Evolutionary conservation across 2,888 invertebrate species (phyloP), one percentile per base, ranked within the genome.

Genomic region (Pristionchus maxplancki): DNA sequence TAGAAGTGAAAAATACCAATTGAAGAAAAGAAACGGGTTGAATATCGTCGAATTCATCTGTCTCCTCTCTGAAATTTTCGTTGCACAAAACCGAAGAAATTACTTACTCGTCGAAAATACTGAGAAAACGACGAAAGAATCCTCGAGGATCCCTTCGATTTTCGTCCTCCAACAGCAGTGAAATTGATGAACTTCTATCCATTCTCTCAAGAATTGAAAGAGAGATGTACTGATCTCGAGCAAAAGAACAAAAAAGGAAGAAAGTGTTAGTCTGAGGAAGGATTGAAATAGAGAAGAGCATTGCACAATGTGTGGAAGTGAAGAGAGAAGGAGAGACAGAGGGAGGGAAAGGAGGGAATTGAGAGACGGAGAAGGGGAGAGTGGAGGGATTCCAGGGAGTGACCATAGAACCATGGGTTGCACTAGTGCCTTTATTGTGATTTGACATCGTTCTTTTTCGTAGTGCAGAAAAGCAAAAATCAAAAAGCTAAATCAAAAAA

Each of bases 221-320:
- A 74, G 20, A 40, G 40, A 40, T 11, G 40, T 8, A 40, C 28
- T 64, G 31, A 64, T 62, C n/a, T n/a, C n/a, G n/a, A n/a, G n/a
- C 64, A 28, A 31, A 15, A 31, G 2, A 64, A 24, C 40, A 74
- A 31, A 74, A 40, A 40, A 74, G 40, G 3, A 24, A n/a, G 40
- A 17, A 74, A 74, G 17, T 74, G 71, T 74, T 74, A 74, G 71
- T n/a, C 71, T 74, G n/a, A n/a, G n/a, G 17, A 40, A 28, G 71
- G n/a, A 40, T 40, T 74, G 71, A 74, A 40, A 74, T 74, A 74
- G 71, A 24, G 71, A 13, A 62, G 71, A 20, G 71, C 37, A 74
- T 74, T 74, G 71, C 71, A 74, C 71, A 74, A 74, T 40, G 71
- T 8, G 11, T 74, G 71, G 71, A 74, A 40, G n/a, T 24, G 62